phyloP scores from a whole-genome alignment of 2,888 invertebrate genomes.

The Dicycla oo region DNA sequence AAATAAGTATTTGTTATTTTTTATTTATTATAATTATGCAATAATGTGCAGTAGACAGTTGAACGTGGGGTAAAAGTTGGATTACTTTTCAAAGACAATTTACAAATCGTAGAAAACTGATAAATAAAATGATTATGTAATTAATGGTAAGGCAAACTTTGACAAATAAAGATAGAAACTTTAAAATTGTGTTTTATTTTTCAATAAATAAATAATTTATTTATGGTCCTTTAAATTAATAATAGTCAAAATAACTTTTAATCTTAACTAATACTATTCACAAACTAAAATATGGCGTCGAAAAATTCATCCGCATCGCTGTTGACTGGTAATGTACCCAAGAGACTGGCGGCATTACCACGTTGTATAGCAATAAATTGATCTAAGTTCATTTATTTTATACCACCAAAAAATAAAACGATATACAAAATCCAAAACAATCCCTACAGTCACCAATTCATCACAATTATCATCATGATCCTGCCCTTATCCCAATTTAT shows the following conservation, averaged over 20 bases:
- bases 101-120: constrained; percentile 68
- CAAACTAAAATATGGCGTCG: too few relatives aligned
- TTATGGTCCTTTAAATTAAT: too few relatives aligned
- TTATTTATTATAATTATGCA: constrained; percentile 49
- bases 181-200: constrained; percentile 68
- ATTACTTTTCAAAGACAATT: constrained; percentile 60
- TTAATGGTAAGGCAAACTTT: constrained; percentile 80
- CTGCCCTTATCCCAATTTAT: too few relatives aligned
- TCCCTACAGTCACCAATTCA: neutral
- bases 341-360: too few relatives aligned
- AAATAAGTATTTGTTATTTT: constrained; percentile 34
- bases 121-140: constrained; percentile 69
- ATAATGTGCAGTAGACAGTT: constrained; percentile 51
- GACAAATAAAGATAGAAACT: constrained; percentile 89
- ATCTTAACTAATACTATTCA: too few relatives aligned
- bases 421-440: neutral
- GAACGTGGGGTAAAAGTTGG: constrained; percentile 51
- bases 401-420: neutral
- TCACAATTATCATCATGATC: neutral
- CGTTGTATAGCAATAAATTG: too few relatives aligned
- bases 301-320: too few relatives aligned
- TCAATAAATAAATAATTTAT: neutral
- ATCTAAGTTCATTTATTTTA: too few relatives aligned
- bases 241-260: too few relatives aligned
- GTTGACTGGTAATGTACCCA: too few relatives aligned